These are phyloP conservation scores for Thymelicus sylvestris DNA, from an alignment of 2,888 invertebrate genomes.

Conservation along the genomic window DNA sequence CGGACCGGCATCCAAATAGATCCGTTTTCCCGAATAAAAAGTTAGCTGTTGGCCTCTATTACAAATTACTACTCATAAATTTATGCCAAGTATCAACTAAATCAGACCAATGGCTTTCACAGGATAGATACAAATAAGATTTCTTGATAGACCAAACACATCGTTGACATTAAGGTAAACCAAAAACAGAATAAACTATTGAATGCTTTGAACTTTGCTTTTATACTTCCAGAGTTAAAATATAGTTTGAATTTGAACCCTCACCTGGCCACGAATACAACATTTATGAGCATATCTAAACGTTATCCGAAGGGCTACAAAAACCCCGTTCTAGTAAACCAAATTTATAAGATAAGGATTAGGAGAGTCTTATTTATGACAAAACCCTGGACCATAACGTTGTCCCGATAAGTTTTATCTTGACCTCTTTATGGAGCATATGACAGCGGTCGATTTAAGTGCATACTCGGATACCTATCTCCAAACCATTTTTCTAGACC, in stretches of 20 bases:
- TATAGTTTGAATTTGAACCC: not conserved
- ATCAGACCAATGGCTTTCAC: too few species aligned
- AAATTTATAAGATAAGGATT: constrained; percentile 29
- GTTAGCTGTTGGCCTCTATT: too few species aligned
- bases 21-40: too few species aligned
- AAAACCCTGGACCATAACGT: constrained; percentile 28
- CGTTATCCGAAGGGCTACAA: not conserved
- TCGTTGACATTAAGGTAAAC: too few species aligned
- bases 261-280: not conserved
- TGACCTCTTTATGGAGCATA: constrained; percentile 34
- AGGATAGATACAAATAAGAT: too few species aligned
- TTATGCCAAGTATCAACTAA: too few species aligned
- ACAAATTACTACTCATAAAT: too few species aligned
- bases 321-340: not conserved
- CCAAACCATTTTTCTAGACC: constrained; percentile 25
- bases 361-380: constrained; percentile 27
- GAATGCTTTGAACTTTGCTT: too few species aligned
- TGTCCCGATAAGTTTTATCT: constrained; percentile 35
- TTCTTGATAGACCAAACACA: too few species aligned
- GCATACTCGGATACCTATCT: constrained; percentile 26
- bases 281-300: constrained; percentile 5
- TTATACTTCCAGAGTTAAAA: too few species aligned
- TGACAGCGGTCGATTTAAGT: constrained; percentile 38
- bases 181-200: too few species aligned
- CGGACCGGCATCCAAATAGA: too few species aligned